Base-by-base conservation (phyloP, 2,797 vertebrate species). In the Distichodus sexfasciatus region DNA sequence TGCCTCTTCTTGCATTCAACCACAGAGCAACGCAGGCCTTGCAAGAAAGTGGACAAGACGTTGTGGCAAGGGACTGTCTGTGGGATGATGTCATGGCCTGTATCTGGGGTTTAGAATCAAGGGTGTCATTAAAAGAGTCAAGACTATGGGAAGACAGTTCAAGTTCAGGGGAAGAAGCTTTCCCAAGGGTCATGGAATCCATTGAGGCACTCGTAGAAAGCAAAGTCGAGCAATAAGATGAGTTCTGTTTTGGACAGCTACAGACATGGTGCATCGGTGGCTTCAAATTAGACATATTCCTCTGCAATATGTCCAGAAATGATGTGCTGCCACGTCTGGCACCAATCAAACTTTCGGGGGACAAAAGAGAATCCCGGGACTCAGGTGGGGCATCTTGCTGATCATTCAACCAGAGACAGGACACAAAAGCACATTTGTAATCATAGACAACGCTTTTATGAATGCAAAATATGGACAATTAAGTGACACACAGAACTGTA, bases 361-460 rank as follows among this genome's bases (percentile, higher is more conserved):
- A 28, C 72, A 76, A 75, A 63, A 60, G 68, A 58, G 63, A 75
- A 63, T 79, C 64, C 46, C 68, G 72, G 59, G 65, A 70, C 51
- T 83, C 69, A 85, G 79, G 84, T 35, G 84, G 81, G 41, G 87
- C 14, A 76, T 83, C 82, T 55, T 61, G 72, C 89, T 90, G 85
- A 78, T 61, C 53, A 58, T 54, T 71, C 50, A 38, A 75, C 21
- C 35, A 69, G 6, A 76, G 14, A 31, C 48, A n/a, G 68, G 63
- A 77, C 26, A 80, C 79, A 75, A 81, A 44, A 55, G 63, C 38
- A 63, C 15, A 65, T 63, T 50, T 23, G 31, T 68, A 59, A 72
- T 26, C 21, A 69, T 10, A 7, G 40, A 23, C 15, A 51, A 59
- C n/a, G n/a, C n/a, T n/a, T 1, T 40, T 47, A 21, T 19, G 24